Percentiles rank a stretch among this genome's conserved stretches.
Conservation (phyloP, 2,888 invertebrate genomes). For the Cyclophora punctaria region DNA sequence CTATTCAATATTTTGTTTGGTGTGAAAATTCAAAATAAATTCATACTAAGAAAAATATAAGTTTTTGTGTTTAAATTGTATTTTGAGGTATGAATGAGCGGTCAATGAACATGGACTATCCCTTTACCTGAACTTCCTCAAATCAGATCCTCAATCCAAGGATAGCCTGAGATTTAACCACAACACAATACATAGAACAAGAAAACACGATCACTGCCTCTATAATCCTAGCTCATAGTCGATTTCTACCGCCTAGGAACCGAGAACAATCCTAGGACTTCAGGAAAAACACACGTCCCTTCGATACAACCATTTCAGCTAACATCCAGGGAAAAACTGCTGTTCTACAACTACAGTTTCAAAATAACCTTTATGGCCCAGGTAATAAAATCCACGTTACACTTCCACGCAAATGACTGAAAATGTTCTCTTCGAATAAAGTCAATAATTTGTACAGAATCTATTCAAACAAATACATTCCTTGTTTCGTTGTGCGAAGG, state of each 20-base stretch:
- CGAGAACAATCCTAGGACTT: neutral
- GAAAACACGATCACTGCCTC: neutral
- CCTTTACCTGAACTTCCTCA: no score
- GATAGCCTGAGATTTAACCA: no score
- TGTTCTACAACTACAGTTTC: neutral
- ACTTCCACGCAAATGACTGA: neutral
- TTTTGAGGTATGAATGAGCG: no score
- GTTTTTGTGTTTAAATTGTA: no score
- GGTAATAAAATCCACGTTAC: neutral
- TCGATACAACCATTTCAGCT: slow-evolving; percentile 1
- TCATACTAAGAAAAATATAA: no score
- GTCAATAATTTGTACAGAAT: neutral
- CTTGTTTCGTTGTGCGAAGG: neutral
- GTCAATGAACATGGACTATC: no score
- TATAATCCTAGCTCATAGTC: neutral
- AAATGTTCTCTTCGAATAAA: neutral
- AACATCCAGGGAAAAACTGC: slow-evolving; percentile 1
- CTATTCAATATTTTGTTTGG: no score
- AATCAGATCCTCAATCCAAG: no score
- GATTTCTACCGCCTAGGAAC: neutral
- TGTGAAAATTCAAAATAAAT: no score
- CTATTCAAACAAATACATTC: neutral
- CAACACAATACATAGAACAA: neutral
- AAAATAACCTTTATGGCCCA: slow-evolving; percentile 3
- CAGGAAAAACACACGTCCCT: neutral